Conservation (phyloP, 2,797 vertebrate species). For the Rhinophrynus dorsalis region DNA sequence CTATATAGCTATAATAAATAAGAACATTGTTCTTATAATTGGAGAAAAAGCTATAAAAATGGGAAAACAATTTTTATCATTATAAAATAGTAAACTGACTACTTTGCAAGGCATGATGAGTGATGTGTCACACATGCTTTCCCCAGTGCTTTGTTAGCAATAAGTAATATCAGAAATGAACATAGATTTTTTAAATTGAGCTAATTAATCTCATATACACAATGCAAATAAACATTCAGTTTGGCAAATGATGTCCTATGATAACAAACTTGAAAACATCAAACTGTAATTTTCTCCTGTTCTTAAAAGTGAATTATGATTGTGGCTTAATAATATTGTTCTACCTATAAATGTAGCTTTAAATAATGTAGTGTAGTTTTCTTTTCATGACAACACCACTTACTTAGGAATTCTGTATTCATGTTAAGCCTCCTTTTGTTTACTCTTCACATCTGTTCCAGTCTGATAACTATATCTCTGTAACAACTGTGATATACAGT, state of each 20-base stretch:
- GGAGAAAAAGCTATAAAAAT: not conserved
- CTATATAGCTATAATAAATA: not conserved
- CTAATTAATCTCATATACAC: not conserved
- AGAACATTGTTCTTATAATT: not conserved
- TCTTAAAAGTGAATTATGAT: no score
- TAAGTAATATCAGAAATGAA: not conserved
- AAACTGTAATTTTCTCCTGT: no score
- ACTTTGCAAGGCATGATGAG: not conserved
- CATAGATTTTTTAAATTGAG: not conserved
- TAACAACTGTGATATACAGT: no score
- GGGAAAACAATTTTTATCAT: not conserved
- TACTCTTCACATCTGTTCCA: no score
- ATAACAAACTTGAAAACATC: no score
- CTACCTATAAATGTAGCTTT: no score
- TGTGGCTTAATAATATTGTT: no score
- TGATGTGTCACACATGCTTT: not conserved
- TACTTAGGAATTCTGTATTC: no score
- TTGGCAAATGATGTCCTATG: not conserved
- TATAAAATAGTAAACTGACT: not conserved
- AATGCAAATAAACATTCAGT: not conserved
- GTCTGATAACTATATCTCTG: no score
- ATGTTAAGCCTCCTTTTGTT: no score
- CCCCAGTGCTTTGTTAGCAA: not conserved
- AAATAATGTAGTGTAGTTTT: no score
- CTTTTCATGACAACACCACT: no score